Evolutionary conservation across 92 coral and sea anemone species (phyloP), one percentile per base, ranked within the genome.

Genomic region (Palythoa caribaeorum): DNA sequence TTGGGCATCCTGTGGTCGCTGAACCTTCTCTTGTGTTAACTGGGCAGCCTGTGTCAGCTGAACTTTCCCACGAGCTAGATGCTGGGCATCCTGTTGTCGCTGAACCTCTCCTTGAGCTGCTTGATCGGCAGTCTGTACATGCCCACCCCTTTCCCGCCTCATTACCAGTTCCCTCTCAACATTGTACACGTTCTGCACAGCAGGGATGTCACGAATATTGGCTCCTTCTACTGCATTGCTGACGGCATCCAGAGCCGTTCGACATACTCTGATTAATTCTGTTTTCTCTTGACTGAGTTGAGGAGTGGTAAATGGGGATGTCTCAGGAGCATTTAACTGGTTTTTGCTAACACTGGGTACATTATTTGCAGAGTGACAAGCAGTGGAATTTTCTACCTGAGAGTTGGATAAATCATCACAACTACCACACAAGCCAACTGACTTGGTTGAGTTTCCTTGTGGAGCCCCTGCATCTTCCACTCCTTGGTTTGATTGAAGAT

Each of bases 201-300:
- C 83, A 6, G 83, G 83, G 51, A 77, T 77, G 2, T 77, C 69
- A 77, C 53, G 37, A 52, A 77, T 16, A 77, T 77, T 44, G 9
- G 53, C 81, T 53, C 39, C 81, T 15, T 77, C 81, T 15, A 19
- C 35, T 21, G 81, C 81, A 11, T 28, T 36, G 19, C 11, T 57
- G 16, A 77, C 52, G 1, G 65, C 81, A 21, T 77, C 47, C 17
- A 3, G 48, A 20, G 66, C 81, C 20, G n/a, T 77, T 57, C 40
- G 81, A 19, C 14, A 28, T 19, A 77, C 20, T 21, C 17, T 13
- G 3, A 52, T 13, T n/a, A 77, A 35, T 21, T 77, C 81, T n/a
- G n/a, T 8, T 50, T 21, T 35, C 2, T 51, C 81, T 48, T 50
- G 80, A 44, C 14, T 77, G 1, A 1, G 20, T 50, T 20, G 62